Conservation (phyloP, 2,888 invertebrate genomes). For the Laspeyria flexula region DNA sequence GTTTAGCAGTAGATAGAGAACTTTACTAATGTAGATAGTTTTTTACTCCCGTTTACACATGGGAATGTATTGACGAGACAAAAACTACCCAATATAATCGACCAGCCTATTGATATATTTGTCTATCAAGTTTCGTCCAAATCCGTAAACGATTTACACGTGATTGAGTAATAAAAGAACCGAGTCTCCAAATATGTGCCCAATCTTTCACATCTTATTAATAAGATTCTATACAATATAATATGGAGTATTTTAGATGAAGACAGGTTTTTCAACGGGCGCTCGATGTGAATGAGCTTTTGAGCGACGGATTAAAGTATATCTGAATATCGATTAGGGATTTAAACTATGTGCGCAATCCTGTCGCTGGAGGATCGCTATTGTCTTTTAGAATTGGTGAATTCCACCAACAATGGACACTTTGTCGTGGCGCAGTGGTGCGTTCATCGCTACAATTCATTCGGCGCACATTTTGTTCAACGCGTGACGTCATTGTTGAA, state of each 20-base stretch:
- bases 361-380: conserved; percentile 54
- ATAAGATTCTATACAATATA: too few species aligned
- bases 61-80: too few species aligned
- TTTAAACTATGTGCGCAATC: conserved; percentile 53
- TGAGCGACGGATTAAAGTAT: conserved; percentile 54
- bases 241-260: too few species aligned
- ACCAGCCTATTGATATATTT: too few species aligned
- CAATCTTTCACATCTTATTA: too few species aligned
- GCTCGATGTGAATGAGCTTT: conserved; percentile 32
- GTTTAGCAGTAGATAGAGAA: too few species aligned
- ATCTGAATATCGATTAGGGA: conserved; percentile 58
- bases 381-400: conserved; percentile 68
- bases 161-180: background rate
- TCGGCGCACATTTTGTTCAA: conserved; percentile 34
- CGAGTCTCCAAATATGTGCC: too few species aligned
- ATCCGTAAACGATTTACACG: too few species aligned
- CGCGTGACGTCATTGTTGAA: conserved; percentile 27
- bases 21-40: too few species aligned
- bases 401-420: conserved; percentile 60
- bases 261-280: background rate
- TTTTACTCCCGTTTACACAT: too few species aligned
- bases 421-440: conserved; percentile 60
- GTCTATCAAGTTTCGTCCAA: too few species aligned
- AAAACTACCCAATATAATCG: too few species aligned
- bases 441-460: conserved; percentile 44